Percentiles rank a stretch among this genome's conserved stretches.
These are phyloP conservation scores for Toxostoma redivivum DNA, from an alignment of 2,113 vertebrate species.

Conservation along the genomic window DNA sequence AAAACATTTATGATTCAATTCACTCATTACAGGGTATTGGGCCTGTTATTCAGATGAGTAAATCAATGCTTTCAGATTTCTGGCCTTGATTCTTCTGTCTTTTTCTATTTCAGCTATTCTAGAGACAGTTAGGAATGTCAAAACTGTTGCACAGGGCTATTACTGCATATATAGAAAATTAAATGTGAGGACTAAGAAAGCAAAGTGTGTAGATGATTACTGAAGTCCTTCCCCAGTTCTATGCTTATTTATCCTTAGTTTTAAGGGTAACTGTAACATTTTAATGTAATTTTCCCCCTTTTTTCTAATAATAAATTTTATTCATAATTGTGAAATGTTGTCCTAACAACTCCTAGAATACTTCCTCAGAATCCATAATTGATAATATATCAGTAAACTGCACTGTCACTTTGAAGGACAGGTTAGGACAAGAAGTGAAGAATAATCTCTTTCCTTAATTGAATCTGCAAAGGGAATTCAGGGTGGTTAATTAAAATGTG, in stretches of 20 bases:
- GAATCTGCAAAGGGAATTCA: not conserved
- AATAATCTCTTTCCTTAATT: not conserved
- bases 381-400: not conserved
- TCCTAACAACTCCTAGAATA: not conserved
- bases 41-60: not conserved
- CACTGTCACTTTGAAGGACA: not conserved
- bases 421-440: not conserved
- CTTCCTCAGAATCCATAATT: not conserved
- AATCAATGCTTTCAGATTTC: not conserved
- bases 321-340: not conserved
- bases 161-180: not conserved
- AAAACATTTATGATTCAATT: not conserved
- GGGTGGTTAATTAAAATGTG: not conserved
- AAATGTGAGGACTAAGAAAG: not conserved
- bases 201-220: not conserved
- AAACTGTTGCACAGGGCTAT: not conserved
- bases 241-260: not conserved
- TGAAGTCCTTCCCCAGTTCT: not conserved
- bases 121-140: not conserved
- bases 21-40: not conserved
- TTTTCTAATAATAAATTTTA: not conserved
- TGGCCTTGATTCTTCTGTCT: not conserved
- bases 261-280: not conserved
- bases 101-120: not conserved
- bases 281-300: not conserved